Base-by-base conservation (phyloP, 2,113 vertebrate genomes). In the Takifugu flavidus region DNA sequence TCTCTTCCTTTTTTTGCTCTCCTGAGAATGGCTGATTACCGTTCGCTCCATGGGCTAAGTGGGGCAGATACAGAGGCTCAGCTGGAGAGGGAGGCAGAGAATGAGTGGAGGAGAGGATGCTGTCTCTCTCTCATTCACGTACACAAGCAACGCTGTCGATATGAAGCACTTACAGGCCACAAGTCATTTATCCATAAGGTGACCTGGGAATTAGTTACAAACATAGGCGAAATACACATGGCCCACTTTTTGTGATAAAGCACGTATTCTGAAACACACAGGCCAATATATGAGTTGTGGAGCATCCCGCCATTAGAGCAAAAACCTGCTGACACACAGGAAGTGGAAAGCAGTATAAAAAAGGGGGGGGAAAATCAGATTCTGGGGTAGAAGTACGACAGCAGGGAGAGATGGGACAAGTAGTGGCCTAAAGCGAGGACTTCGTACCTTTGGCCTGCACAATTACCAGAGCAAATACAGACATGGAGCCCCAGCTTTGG, bases 31-130 rank as follows among this genome's bases (percentile, higher is more conserved):
- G 79, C 85, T 87, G 85, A 89, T 89, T 90, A 89, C 77, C 59
- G 79, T 85, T 89, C 85, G 87, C 88, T 89, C 87, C 87, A 87
- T 49, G 68, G 86, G 86, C 85, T 89, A 90, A 87, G 86, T 88
- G 87, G 86, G 86, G 77, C 88, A 90, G 76, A 89, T 86, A 86
- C 34, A 72, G 67, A 79, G 76, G 54, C 82, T 89, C 84, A 88
- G 80, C 86, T 89, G 85, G 75, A 78, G 59, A 78, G 65, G 56
- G 58, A 65, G 62, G 70, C 34, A 28, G 62, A 60, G 60, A 74
- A 47, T 28, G 59, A 74, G 79, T 8, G 49, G 70, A 80, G 65
- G 70, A 80, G 70, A 75, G 71, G 66, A 77, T 68, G 59, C 66
- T 74, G 71, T 56, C 78, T 59, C 57, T 43, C 50, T 51, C 45